Evolutionary conservation across 2,113 vertebrate species (phyloP), one percentile per base, ranked within the genome.

Genomic region (Cisticola juncidis): DNA sequence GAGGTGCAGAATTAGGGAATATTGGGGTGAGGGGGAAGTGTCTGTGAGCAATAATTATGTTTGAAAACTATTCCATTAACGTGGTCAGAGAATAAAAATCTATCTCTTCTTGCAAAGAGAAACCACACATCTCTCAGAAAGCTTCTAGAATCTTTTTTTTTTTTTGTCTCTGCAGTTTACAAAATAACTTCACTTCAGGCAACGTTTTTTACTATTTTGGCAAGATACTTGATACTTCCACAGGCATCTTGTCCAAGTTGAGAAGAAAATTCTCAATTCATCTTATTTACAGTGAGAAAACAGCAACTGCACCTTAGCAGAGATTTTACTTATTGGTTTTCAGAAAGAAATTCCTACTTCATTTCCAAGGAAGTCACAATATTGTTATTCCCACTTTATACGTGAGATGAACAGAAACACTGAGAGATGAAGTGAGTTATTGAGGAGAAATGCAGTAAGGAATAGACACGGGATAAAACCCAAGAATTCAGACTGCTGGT

Each of bases 21-120:
- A 31, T 4, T 4, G 28, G 10, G 5, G 5, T 7, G 6, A 11
- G 9, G 9, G 26, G 11, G 9, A 28, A 29, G 5, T 10, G 12
- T 51, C 74, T 66, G 6, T 4, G 14, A 40, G 33, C 38, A 73
- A 84, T 85, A 85, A 62, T 33, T 26, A 12, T 7, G 1, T 38
- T 62, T 35, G 38, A 68, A 81, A 94, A 87, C 17, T 54, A 23
- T 83, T 81, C n/a, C 16, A 50, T 29, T 7, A 42, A 61, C 10
- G 28, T 12, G 12, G 19, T 11, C 2, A 3, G 47, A 74, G 29
- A 60, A 62, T 12, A 64, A 54, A 74, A 66, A 66, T 83, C 25
- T 71, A 2, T 54, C 33, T 62, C 86, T 62, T 84, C 57, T 33
- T 48, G 14, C 74, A 47, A 51, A 60, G 36, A 62, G 14, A 90